Evolutionary conservation across 2,888 invertebrate genomes (phyloP).

Genomic region (Cremastinae sp.): DNA sequence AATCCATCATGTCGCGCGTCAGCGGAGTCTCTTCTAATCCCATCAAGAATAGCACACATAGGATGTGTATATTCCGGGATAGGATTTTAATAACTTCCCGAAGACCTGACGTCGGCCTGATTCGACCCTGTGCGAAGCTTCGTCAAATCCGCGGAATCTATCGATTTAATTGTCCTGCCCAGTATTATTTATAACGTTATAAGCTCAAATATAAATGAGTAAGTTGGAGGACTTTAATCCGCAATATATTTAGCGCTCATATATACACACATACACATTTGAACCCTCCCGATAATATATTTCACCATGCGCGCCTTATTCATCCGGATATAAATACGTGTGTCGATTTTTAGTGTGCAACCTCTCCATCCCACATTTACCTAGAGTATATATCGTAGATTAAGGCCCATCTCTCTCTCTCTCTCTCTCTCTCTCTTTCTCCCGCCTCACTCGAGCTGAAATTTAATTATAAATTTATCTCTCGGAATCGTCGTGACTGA

Average conservation of each 20-base stretch:
- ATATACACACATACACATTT: conserved; percentile 1
- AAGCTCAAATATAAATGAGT: conserved; percentile 17
- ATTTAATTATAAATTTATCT: conserved; percentile 31
- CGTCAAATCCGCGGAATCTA: conserved; percentile 18
- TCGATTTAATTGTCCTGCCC: conserved; percentile 39
- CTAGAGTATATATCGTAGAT: conserved; percentile 6
- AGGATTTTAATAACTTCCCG: conserved; percentile 52
- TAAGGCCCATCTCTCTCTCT: too few species aligned
- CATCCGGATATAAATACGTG: not conserved
- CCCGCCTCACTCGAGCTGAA: not conserved
- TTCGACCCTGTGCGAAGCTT: conserved; percentile 21
- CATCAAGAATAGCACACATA: conserved; percentile 23
- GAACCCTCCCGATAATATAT: not conserved
- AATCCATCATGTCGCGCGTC: conserved; percentile 47
- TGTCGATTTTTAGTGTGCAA: not conserved
- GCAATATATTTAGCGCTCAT: conserved; percentile 36
- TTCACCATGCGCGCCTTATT: not conserved
- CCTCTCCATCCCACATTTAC: not conserved
- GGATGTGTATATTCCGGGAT: conserved; percentile 33
- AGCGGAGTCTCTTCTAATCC: conserved; percentile 47
- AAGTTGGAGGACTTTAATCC: conserved; percentile 26
- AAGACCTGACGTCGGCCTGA: conserved; percentile 29
- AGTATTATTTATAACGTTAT: conserved; percentile 29
- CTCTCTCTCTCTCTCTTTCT: too few species aligned
- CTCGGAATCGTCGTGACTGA: conserved; percentile 3